Conservation (phyloP, 2,113 vertebrate genomes). For the Cichladusa arquata region DNA sequence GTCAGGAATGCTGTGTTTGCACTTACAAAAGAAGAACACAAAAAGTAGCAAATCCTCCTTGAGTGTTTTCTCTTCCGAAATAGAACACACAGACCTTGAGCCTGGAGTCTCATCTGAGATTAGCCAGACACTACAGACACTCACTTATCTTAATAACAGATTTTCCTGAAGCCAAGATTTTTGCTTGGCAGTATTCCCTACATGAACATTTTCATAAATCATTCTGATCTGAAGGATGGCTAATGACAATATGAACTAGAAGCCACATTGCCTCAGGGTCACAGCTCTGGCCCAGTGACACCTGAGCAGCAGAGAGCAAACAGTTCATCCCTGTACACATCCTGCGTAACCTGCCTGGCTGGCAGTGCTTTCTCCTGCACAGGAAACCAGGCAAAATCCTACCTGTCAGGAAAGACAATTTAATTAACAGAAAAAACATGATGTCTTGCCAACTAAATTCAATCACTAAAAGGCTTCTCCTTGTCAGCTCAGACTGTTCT, state of each 20-base stretch:
- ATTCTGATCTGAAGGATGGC: neutral
- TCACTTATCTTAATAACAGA: neutral
- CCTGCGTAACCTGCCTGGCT: neutral
- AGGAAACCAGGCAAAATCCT: neutral
- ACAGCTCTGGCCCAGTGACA: neutral
- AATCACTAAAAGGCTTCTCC: neutral
- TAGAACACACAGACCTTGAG: neutral
- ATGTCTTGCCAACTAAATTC: slow-evolving; percentile 17
- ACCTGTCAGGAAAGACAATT: neutral
- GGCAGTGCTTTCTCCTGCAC: neutral
- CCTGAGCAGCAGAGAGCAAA: neutral
- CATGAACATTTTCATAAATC: neutral
- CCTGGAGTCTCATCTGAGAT: neutral
- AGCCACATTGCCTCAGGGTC: neutral
- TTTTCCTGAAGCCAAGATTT: neutral
- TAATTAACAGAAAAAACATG: slow-evolving; percentile 18
- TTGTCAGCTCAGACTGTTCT: neutral
- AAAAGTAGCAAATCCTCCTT: neutral
- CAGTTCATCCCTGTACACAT: neutral
- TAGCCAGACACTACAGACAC: neutral
- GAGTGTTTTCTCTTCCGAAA: neutral
- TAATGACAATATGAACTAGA: neutral
- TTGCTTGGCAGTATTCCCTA: neutral
- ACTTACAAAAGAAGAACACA: neutral
- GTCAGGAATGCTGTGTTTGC: neutral